Percentiles rank a stretch among this genome's conserved stretches.
phyloP scores from a whole-genome alignment of 2,888 invertebrate species.

The Coleophora deauratella region DNA sequence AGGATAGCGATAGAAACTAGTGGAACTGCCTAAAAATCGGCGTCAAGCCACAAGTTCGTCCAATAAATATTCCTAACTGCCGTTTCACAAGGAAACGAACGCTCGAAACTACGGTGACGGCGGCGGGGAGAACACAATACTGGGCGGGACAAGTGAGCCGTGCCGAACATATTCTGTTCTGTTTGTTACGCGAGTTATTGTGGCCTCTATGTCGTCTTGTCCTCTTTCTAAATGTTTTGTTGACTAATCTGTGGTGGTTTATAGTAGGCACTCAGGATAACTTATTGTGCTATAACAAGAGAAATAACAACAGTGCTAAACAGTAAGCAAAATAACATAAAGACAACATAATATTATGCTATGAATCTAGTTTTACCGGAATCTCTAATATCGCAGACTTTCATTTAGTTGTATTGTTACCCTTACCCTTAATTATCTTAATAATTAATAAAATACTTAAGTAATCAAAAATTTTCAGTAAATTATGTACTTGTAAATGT shows the following conservation, averaged over 20 bases:
- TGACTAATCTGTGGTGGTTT: conserved; percentile 19
- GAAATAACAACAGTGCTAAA: too few relatives aligned
- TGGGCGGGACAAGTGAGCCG: conserved; percentile 58
- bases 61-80: conserved; percentile 72
- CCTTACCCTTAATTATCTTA: too few relatives aligned
- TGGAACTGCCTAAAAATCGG: conserved; percentile 63
- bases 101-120: conserved; percentile 68
- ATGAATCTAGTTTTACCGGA: too few relatives aligned
- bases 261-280: too few relatives aligned
- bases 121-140: conserved; percentile 57
- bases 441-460: too few relatives aligned
- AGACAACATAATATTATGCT: too few relatives aligned
- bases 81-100: conserved; percentile 67
- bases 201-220: conserved; percentile 47
- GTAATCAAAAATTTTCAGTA: too few relatives aligned
- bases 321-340: too few relatives aligned
- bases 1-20: conserved; percentile 43
- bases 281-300: too few relatives aligned
- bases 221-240: conserved; percentile 40
- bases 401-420: too few relatives aligned
- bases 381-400: too few relatives aligned
- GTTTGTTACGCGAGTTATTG: conserved; percentile 51
- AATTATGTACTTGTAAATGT: too few relatives aligned
- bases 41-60: conserved; percentile 64
- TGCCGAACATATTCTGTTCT: conserved; percentile 64